phyloP scores from a whole-genome alignment of 2,797 vertebrate species.

The Sebastes matsubarae region DNA sequence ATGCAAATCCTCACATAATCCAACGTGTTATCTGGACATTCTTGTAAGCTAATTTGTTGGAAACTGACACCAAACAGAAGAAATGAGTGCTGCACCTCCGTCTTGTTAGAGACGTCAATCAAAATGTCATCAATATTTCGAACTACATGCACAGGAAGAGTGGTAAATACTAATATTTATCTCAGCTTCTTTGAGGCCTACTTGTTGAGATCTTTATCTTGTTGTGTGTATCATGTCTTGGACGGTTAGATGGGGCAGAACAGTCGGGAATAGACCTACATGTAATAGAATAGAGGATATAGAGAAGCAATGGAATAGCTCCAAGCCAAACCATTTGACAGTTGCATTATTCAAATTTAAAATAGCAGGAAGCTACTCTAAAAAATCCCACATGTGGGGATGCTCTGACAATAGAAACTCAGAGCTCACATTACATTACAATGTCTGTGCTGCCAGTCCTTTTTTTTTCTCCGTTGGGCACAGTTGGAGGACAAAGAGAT shows the following conservation, averaged over 20 bases:
- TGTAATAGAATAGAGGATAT: neutral
- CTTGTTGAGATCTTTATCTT: neutral
- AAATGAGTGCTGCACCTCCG: neutral
- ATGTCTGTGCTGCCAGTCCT: neutral
- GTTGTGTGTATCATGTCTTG: neutral
- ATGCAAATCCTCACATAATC: constrained; percentile 8
- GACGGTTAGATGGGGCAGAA: neutral
- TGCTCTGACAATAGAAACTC: constrained; percentile 14
- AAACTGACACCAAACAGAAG: neutral
- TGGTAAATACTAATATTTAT: constrained; percentile 3
- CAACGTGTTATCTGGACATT: neutral
- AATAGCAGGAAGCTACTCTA: constrained; percentile 23
- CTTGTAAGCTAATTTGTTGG: constrained; percentile 20
- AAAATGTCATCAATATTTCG: constrained; percentile 40
- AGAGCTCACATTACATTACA: constrained; percentile 7
- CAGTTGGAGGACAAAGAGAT: neutral
- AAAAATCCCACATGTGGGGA: constrained; percentile 1
- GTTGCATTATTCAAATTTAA: constrained; percentile 57
- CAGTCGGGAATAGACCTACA: neutral
- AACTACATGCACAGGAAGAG: neutral
- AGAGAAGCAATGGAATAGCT: constrained; percentile 19
- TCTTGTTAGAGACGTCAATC: constrained; percentile 46
- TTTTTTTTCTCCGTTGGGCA: neutral
- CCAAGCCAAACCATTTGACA: constrained; percentile 29
- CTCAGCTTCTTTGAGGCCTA: neutral